Conservation (phyloP, 2,113 vertebrate genomes). For the Eira barbara region DNA sequence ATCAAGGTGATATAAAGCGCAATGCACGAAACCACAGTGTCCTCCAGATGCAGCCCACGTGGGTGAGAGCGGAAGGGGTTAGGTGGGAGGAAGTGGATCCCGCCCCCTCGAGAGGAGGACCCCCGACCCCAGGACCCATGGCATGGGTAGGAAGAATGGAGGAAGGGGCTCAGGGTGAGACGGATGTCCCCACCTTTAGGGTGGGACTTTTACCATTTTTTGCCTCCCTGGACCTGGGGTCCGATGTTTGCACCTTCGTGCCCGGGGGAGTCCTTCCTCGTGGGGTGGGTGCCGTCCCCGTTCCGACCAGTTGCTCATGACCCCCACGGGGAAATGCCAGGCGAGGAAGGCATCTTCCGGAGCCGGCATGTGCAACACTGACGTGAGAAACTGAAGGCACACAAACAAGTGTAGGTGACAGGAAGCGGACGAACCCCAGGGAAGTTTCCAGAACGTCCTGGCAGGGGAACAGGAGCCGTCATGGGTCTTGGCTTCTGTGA, state of each 20-base stretch:
- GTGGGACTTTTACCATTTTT: not conserved
- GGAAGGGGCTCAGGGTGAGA: too few species aligned
- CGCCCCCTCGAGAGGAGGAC: fast-evolving
- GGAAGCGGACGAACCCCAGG: not conserved
- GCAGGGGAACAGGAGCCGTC: not conserved
- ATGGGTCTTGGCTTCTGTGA: fast-evolving
- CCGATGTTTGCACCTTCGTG: fast-evolving
- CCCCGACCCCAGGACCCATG: fast-evolving
- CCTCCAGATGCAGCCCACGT: too few species aligned
- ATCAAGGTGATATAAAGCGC: not conserved
- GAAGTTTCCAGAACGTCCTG: not conserved
- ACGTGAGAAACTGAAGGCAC: not conserved
- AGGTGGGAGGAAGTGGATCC: not conserved
- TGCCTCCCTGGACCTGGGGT: not conserved
- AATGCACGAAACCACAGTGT: not conserved
- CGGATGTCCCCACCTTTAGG: not conserved
- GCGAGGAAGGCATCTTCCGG: not conserved
- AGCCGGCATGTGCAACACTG: fast-evolving
- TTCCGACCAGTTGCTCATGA: not conserved
- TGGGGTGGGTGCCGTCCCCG: fast-evolving
- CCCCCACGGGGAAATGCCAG: fast-evolving
- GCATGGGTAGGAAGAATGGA: fast-evolving
- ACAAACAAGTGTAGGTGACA: too few species aligned
- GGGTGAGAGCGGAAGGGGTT: not conserved
- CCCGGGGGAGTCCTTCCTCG: fast-evolving